Conservation (phyloP, 2,888 invertebrate species). For the Drosophila kokeensis region DNA sequence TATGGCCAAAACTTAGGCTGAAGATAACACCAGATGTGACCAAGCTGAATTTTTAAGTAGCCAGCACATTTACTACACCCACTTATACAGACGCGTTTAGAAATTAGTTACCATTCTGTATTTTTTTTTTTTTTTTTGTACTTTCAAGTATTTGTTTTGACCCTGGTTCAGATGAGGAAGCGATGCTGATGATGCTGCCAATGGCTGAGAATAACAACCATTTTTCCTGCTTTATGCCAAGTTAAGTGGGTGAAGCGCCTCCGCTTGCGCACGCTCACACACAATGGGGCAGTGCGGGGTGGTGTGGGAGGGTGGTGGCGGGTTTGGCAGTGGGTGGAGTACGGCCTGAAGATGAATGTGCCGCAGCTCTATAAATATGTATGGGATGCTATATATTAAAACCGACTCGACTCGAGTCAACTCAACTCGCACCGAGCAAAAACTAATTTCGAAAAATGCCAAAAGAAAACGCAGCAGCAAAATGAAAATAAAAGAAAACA, state of each 20-base stretch:
- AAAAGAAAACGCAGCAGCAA: conserved; percentile 78
- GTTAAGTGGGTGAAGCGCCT: conserved; percentile 73
- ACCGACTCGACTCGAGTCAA: conserved; percentile 74
- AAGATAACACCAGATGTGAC: conserved; percentile 68
- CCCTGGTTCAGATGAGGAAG: conserved; percentile 47
- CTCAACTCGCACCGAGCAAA: conserved; percentile 73
- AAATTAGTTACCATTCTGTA: conserved; percentile 59
- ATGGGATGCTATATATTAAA: conserved; percentile 82
- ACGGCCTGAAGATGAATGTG: conserved; percentile 79
- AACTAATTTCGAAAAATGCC: conserved; percentile 83
- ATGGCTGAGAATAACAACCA: conserved; percentile 61
- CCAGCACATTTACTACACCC: conserved; percentile 25
- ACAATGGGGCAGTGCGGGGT: neutral
- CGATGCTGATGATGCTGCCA: conserved; percentile 65
- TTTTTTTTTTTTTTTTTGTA: conserved; percentile 20
- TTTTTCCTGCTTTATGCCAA: conserved; percentile 75
- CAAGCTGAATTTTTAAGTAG: conserved; percentile 65
- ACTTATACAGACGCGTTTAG: conserved; percentile 21
- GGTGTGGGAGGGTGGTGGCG: neutral
- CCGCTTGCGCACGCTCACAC: conserved; percentile 43
- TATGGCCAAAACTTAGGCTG: conserved; percentile 28
- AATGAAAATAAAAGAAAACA: conserved; percentile 69
- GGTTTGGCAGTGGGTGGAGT: conserved; percentile 10
- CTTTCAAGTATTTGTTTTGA: conserved; percentile 59
- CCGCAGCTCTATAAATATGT: conserved; percentile 83